These are phyloP conservation scores for Nothoprocta perdicaria DNA, from an alignment of 2,113 vertebrate species.

Conservation along the genomic window DNA sequence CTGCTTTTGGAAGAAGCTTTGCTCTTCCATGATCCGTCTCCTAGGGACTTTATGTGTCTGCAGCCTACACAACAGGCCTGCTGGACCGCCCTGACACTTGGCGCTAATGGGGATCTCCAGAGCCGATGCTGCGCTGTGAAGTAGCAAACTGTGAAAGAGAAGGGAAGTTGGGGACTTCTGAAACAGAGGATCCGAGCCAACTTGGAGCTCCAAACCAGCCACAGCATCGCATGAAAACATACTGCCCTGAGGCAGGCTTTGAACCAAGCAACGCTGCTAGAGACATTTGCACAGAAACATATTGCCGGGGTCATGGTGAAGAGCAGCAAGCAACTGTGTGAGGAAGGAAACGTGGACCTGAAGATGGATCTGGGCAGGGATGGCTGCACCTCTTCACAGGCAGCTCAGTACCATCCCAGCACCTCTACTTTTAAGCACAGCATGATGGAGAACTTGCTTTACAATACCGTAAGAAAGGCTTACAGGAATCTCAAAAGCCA, in stretches of 20 bases:
- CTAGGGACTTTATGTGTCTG: not conserved
- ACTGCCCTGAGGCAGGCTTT: rapidly evolving
- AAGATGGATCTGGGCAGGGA: not conserved
- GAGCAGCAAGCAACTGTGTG: rapidly evolving
- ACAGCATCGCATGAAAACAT: not conserved
- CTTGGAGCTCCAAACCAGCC: not conserved
- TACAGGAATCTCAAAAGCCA: not conserved
- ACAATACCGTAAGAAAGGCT: not conserved
- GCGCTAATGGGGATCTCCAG: rapidly evolving
- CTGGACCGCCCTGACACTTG: not conserved
- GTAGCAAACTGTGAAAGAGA: not conserved
- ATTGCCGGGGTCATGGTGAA: not conserved
- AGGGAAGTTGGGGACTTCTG: not conserved
- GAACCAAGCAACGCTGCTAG: not conserved
- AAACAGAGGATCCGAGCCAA: not conserved
- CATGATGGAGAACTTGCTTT: rapidly evolving
- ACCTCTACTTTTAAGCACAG: not conserved
- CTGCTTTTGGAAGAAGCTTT: not conserved
- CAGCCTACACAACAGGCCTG: not conserved
- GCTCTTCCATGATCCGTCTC: not conserved
- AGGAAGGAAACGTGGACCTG: not conserved
- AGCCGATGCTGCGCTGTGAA: rapidly evolving
- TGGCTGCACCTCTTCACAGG: not conserved
- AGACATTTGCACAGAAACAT: not conserved
- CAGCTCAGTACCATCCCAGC: not conserved